Conservation (phyloP, 2,888 invertebrate genomes). For the Xanthorhoe designata region DNA sequence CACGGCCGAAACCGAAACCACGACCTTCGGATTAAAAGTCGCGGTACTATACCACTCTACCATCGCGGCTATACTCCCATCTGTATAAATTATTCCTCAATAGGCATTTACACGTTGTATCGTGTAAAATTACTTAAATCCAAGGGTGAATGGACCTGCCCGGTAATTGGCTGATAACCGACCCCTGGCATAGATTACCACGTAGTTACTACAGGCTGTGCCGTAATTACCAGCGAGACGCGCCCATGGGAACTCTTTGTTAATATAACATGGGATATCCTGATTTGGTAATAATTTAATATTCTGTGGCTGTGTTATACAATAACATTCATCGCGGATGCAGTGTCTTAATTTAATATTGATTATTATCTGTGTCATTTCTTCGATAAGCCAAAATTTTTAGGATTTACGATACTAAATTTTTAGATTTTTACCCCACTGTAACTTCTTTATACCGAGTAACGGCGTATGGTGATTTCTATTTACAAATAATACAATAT, state of each 20-base stretch:
- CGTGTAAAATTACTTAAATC: conserved; percentile 12
- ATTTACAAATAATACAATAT: too few species aligned
- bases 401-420: too few species aligned
- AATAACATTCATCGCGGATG: too few species aligned
- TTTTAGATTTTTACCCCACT: too few species aligned
- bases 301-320: not conserved
- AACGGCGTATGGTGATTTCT: too few species aligned
- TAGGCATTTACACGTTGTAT: conserved; percentile 10
- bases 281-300: not conserved
- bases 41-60: too few species aligned
- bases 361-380: too few species aligned
- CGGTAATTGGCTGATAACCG: conserved; percentile 35
- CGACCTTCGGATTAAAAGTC: too few species aligned
- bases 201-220: conserved; percentile 7
- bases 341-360: too few species aligned
- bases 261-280: conserved; percentile 12
- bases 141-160: conserved; percentile 4
- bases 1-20: too few species aligned
- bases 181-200: conserved; percentile 8
- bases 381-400: too few species aligned
- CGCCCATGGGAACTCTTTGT: conserved; percentile 9
- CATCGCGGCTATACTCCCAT: not conserved
- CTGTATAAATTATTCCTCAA: conserved; percentile 10
- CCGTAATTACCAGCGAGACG: conserved; percentile 7
- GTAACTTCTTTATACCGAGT: too few species aligned